phyloP scores from a whole-genome alignment of 2,797 vertebrate species.

The Enteromius afrohamiltoni region DNA sequence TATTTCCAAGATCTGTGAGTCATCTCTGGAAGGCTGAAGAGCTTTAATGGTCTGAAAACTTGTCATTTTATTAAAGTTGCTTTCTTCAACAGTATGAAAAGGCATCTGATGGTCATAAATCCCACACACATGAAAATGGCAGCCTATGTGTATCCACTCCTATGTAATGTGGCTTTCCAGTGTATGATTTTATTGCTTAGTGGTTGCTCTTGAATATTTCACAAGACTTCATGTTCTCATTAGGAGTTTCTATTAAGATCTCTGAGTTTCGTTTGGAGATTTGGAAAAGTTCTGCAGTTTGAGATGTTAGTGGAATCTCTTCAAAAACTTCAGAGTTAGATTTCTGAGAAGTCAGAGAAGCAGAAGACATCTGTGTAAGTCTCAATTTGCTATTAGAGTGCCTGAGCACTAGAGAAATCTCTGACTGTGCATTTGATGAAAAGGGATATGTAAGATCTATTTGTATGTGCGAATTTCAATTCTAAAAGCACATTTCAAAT shows the following conservation, averaged over 20 bases:
- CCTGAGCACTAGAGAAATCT: neutral
- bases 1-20: conserved; percentile 34
- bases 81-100: conserved; percentile 27
- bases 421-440: neutral
- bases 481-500: neutral
- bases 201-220: conserved; percentile 8
- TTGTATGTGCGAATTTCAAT: neutral
- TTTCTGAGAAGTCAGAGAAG: neutral
- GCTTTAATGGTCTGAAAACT: conserved; percentile 33
- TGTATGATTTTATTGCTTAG: conserved; percentile 27
- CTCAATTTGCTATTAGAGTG: neutral
- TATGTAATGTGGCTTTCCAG: conserved; percentile 34
- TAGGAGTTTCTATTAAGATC: neutral
- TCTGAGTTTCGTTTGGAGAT: neutral
- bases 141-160: conserved; percentile 18
- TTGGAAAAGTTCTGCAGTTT: neutral
- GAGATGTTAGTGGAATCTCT: conserved; percentile 1
- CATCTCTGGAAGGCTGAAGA: conserved; percentile 9
- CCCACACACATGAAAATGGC: neutral
- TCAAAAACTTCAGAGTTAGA: conserved; percentile 4
- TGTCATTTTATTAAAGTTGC: conserved; percentile 13
- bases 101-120: conserved; percentile 21
- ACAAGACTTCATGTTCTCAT: conserved; percentile 7
- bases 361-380: neutral
- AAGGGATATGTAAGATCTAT: neutral